Evolutionary conservation across 1,140 invertebrate species (phyloP), one percentile per base, ranked within the genome.

Genomic region (Chymomyza costata): DNA sequence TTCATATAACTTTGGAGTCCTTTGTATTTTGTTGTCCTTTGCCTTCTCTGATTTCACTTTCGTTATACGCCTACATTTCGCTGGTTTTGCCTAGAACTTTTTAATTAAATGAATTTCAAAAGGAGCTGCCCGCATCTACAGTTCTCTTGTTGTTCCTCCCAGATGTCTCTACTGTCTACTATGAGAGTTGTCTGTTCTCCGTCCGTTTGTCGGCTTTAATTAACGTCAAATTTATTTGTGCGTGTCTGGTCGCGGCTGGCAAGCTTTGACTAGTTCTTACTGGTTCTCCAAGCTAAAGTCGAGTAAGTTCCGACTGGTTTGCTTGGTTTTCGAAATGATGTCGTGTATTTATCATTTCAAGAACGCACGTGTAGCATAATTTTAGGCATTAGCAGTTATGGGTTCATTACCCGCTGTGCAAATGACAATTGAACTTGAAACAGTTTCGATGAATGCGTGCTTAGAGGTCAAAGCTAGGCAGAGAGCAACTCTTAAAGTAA

Each of bases 151-250:
- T 10, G 3, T 34, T 3, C 32, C 32, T 3, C 21, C 21, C 21
- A n/a, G n/a, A n/a, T n/a, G n/a, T n/a, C n/a, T n/a, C 25, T 28
- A 6, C 5, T 28, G 25, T 28, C 13, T 10, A 14, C 32, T 10
- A 34, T 34, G 2, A n/a, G 3, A 34, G 3, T 34, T 34, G 13
- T 5, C 3, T 50, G 15, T 43, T 45, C 32, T 19, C 32, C 14
- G 44, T 39, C 41, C n/a, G n/a, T n/a, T 28, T 57, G 10, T 6
- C 13, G 52, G 53, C 62, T 80, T 80, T 80, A 80, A 80, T 80
- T 80, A 80, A 80, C 67, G 55, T 50, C 52, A 41, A 71, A 80
- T 80, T 80, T 80, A 80, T 80, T 53, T 80, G 43, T 69, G 54
- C 70, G 65, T 74, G 63, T 18, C 15, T 15, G n/a, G n/a, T n/a